These are phyloP conservation scores for Nasonia oneida DNA, from an alignment of 2,888 invertebrate genomes.

Conservation along the genomic window DNA sequence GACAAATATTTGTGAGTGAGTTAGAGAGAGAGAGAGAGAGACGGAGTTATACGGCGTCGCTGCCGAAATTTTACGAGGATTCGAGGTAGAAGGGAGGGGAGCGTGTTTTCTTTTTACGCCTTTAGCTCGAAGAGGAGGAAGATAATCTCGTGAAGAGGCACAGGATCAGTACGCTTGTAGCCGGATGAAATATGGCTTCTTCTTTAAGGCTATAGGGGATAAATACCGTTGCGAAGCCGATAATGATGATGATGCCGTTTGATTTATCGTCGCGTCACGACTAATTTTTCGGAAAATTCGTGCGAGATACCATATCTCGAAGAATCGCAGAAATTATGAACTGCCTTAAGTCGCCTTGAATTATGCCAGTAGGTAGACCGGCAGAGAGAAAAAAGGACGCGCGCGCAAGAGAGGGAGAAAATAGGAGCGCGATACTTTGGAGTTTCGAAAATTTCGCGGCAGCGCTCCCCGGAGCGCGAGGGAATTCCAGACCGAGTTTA, in stretches of 20 bases:
- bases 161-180: neutral
- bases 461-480: neutral
- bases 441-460: conserved; percentile 50
- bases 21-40: no score
- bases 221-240: neutral
- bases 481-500: conserved; percentile 38
- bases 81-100: neutral
- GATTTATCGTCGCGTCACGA: neutral
- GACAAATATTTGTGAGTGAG: conserved; percentile 49
- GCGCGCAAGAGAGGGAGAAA: neutral
- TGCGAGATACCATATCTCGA: neutral
- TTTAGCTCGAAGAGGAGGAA: neutral
- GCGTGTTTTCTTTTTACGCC: neutral
- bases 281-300: neutral
- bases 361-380: neutral
- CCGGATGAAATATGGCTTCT: conserved; percentile 3
- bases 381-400: neutral
- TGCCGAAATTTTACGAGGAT: neutral
- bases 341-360: conserved; percentile 19
- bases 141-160: neutral
- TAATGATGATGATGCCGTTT: neutral
- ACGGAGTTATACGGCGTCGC: conserved; percentile 19
- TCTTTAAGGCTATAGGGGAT: neutral
- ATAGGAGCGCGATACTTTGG: conserved; percentile 22
- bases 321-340: neutral